A percentile compares a stretch with the other conserved stretches of the same genome.
Conservation (phyloP, 1,140 invertebrate species). For the Tribolium castaneum region DNA sequence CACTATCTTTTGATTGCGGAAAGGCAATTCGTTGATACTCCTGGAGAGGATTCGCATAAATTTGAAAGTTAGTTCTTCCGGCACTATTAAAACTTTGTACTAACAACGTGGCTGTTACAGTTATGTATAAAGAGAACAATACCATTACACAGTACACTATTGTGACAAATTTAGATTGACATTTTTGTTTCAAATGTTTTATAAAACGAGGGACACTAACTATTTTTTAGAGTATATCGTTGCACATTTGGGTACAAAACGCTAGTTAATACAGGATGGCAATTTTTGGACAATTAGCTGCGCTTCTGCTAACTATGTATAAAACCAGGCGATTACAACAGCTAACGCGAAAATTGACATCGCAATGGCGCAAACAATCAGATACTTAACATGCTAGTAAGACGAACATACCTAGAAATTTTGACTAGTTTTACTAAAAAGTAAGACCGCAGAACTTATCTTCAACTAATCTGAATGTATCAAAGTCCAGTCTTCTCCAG, state of each 20-base stretch:
- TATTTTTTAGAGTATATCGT: constrained; percentile 19
- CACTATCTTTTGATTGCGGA: constrained; percentile 31
- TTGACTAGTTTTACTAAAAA: constrained; percentile 55
- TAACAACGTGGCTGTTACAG: constrained; percentile 25
- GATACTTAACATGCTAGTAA: constrained; percentile 2
- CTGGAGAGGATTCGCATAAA: neutral
- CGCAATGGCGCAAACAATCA: neutral
- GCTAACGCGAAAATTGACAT: constrained; percentile 31
- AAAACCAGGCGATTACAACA: constrained; percentile 6
- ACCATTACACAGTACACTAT: constrained; percentile 24
- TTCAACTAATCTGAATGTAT: constrained; percentile 63
- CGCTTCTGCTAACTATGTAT: neutral
- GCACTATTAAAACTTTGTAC: constrained; percentile 43
- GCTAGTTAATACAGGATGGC: constrained; percentile 30
- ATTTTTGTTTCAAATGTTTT: constrained; percentile 34
- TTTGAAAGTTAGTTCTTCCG: neutral
- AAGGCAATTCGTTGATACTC: constrained; percentile 19
- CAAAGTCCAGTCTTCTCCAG: constrained; percentile 63
- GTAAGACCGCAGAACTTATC: constrained; percentile 64
- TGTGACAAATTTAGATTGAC: constrained; percentile 33
- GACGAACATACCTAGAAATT: constrained; percentile 40
- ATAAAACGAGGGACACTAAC: constrained; percentile 20
- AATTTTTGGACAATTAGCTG: constrained; percentile 22
- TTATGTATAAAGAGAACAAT: constrained; percentile 26
- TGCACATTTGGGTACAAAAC: constrained; percentile 21